Conservation (phyloP, 2,888 invertebrate genomes). For the Scelioninae gen. 1 region DNA sequence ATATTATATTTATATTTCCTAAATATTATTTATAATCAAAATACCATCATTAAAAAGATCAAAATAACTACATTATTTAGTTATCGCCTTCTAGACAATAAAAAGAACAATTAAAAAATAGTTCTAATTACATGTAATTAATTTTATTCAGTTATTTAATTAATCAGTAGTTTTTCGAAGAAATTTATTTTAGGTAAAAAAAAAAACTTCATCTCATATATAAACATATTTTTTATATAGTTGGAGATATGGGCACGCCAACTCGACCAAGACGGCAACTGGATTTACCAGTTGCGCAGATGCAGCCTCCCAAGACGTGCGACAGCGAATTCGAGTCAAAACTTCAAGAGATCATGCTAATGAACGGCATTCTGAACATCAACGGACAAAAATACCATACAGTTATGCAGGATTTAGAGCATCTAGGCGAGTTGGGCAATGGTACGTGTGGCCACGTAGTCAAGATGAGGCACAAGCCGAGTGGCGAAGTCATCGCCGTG, state of each 20-base stretch:
- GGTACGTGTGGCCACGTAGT: conserved; percentile 99
- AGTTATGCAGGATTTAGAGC: conserved; percentile 92
- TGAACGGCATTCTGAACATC: conserved; percentile 95
- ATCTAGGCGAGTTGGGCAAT: conserved; percentile 94
- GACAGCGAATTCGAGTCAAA: conserved; percentile 89
- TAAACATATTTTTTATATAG: conserved; percentile 79
- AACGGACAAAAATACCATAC: conserved; percentile 92
- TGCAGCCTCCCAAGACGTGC: conserved; percentile 88
- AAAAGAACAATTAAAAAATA: no score
- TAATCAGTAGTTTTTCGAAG: no score
- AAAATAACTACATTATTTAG: no score
- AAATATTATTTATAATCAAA: no score
- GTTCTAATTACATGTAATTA: no score
- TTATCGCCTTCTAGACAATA: no score
- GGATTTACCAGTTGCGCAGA: conserved; percentile 87
- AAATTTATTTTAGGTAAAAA: no score
- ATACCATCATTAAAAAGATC: no score
- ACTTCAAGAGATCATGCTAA: conserved; percentile 96
- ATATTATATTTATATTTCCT: no score
- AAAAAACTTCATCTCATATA: no score
- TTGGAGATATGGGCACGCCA: conserved; percentile 85
- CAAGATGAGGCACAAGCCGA: conserved; percentile 96
- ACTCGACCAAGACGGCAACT: conserved; percentile 85
- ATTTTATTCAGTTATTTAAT: no score
- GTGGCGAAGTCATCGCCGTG: conserved; percentile 95